These are phyloP conservation scores for Globia sparganii DNA, from an alignment of 2,888 invertebrate genomes.

Conservation along the genomic window DNA sequence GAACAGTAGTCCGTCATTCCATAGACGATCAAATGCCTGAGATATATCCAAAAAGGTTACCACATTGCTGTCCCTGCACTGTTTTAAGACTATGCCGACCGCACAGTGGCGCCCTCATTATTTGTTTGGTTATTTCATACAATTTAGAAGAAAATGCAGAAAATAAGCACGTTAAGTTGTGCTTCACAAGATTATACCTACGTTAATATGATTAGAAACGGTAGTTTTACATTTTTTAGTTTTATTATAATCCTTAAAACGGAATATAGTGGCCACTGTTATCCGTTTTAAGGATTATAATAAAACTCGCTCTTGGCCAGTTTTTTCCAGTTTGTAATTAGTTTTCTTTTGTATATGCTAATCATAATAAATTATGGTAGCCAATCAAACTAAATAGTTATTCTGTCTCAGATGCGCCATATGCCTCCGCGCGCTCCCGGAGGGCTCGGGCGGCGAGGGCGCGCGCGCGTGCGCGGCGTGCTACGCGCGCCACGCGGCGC, in stretches of 20 bases:
- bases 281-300: no score
- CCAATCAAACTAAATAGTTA: background rate
- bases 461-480: conserved; percentile 94
- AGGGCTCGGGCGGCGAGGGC: conserved; percentile 84
- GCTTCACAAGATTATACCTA: no score
- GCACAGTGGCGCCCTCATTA: no score
- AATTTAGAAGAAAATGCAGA: no score
- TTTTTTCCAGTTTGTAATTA: background rate
- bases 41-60: background rate
- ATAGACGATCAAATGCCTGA: background rate
- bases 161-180: no score
- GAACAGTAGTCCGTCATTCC: background rate
- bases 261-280: no score
- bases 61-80: background rate
- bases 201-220: no score
- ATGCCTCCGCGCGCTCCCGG: conserved; percentile 89
- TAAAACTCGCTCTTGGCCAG: background rate
- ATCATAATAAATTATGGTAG: no score
- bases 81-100: no score
- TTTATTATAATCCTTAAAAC: no score
- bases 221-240: no score
- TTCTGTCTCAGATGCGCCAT: conserved; percentile 86
- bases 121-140: no score
- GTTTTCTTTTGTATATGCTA: background rate
- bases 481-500: conserved; percentile 90